phyloP scores from a whole-genome alignment of 1,140 invertebrate species.

The Pachypsylla venusta region DNA sequence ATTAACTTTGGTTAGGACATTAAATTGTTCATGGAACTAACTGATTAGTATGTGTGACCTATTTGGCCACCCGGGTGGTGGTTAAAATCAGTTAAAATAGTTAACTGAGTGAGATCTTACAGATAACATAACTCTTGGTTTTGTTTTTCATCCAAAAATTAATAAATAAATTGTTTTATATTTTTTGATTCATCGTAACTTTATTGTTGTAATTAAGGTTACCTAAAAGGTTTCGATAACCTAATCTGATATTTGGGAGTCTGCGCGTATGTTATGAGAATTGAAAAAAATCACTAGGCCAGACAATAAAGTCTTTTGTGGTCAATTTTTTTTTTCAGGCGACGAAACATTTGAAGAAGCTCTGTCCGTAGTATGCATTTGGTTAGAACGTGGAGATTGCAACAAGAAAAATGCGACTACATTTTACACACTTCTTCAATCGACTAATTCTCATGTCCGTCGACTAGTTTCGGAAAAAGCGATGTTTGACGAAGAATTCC shows the following conservation, averaged over 20 bases:
- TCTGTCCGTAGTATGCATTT: slow-evolving; percentile 63
- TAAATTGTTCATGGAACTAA: too few relatives aligned
- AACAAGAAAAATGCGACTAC: slow-evolving; percentile 71
- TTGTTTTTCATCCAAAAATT: background rate
- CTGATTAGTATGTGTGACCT: too few relatives aligned
- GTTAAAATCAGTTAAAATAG: too few relatives aligned
- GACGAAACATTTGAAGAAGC: slow-evolving; percentile 60
- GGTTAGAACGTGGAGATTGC: slow-evolving; percentile 84
- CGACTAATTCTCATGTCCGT: slow-evolving; percentile 76
- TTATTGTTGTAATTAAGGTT: too few relatives aligned
- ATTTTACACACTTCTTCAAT: slow-evolving; percentile 91
- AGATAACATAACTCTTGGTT: too few relatives aligned
- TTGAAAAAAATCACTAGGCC: slow-evolving; percentile 8
- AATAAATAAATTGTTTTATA: background rate
- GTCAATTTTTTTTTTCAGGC: slow-evolving; percentile 28
- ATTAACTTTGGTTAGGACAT: too few relatives aligned
- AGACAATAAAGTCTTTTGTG: background rate
- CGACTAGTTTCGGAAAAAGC: slow-evolving; percentile 68
- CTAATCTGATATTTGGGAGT: background rate
- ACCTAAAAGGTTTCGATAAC: too few relatives aligned
- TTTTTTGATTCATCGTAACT: slow-evolving; percentile 8
- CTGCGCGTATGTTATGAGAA: background rate
- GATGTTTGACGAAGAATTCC: slow-evolving; percentile 69
- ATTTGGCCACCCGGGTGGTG: too few relatives aligned
- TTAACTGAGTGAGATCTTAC: too few relatives aligned